phyloP scores from a whole-genome alignment of 2,113 vertebrate species.

The Leucopternis melanops region DNA sequence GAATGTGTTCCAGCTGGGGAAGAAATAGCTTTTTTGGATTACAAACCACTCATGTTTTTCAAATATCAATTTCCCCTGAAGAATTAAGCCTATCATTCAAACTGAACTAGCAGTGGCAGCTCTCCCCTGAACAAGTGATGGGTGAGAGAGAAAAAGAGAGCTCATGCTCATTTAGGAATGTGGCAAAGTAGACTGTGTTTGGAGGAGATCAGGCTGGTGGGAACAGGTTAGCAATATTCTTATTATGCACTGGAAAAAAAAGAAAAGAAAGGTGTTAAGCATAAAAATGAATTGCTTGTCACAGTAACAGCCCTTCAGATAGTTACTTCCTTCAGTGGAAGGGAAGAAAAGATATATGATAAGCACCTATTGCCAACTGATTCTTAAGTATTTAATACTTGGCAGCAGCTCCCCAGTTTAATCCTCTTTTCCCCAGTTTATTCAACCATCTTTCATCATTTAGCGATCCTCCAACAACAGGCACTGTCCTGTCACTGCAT shows the following conservation, averaged over 20 bases:
- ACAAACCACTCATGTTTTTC: conserved; percentile 30
- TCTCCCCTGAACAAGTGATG: background rate
- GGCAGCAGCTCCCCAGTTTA: conserved; percentile 23
- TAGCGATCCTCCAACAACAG: background rate
- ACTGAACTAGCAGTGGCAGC: background rate
- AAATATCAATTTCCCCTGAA: conserved; percentile 34
- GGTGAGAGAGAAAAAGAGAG: background rate
- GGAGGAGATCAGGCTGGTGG: background rate
- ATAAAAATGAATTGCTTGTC: background rate
- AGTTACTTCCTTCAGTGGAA: background rate
- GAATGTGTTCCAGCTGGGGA: conserved; percentile 20
- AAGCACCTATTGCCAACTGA: background rate
- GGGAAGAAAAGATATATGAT: background rate
- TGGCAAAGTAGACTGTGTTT: background rate
- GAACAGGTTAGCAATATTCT: background rate
- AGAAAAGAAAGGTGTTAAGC: background rate
- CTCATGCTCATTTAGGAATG: background rate
- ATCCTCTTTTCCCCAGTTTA: conserved; percentile 30
- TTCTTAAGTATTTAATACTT: background rate
- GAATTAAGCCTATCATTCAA: conserved; percentile 17
- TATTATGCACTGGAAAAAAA: background rate
- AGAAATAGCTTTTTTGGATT: conserved; percentile 31
- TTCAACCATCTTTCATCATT: background rate
- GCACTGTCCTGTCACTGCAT: background rate
- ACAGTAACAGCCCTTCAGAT: background rate